A percentile compares a stretch with the other conserved stretches of the same genome.
These are phyloP conservation scores for Heloderma charlesbogerti DNA, from an alignment of 2,113 vertebrate species.

Conservation along the genomic window DNA sequence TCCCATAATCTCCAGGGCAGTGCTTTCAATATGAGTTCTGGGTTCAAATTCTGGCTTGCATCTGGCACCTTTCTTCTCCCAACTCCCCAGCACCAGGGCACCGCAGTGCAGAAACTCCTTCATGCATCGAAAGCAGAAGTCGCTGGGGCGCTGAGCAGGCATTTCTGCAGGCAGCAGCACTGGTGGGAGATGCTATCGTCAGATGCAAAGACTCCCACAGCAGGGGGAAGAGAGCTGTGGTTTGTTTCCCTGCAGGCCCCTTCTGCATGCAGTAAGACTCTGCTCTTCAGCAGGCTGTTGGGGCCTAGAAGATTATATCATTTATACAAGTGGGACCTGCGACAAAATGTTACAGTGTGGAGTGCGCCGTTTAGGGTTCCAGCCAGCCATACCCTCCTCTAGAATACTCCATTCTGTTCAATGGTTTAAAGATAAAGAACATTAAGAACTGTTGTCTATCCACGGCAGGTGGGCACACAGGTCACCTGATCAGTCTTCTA, in stretches of 20 bases:
- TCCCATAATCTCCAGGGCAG: not conserved
- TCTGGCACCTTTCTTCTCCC: not conserved
- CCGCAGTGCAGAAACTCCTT: not conserved
- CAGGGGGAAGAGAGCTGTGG: not conserved
- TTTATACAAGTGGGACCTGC: not conserved
- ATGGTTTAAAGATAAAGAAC: too few relatives aligned
- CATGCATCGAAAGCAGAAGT: conserved; percentile 32
- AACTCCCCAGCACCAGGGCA: not conserved
- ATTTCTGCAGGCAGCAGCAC: not conserved
- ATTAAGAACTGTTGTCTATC: too few relatives aligned
- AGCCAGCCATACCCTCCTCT: not conserved
- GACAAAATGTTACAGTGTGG: not conserved
- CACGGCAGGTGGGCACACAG: too few relatives aligned
- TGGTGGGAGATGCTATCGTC: conserved; percentile 19
- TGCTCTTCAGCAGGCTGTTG: not conserved
- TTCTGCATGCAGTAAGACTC: not conserved
- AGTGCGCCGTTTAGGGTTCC: not conserved
- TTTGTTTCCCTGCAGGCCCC: not conserved
- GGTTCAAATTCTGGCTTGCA: not conserved
- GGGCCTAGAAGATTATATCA: not conserved
- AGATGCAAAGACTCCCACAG: not conserved
- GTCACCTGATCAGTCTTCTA: too few relatives aligned
- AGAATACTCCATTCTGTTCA: not conserved
- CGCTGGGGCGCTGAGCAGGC: not conserved
- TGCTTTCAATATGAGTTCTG: not conserved